phyloP scores from a whole-genome alignment of 1,140 invertebrate species.

The Lanistes nyassanus region DNA sequence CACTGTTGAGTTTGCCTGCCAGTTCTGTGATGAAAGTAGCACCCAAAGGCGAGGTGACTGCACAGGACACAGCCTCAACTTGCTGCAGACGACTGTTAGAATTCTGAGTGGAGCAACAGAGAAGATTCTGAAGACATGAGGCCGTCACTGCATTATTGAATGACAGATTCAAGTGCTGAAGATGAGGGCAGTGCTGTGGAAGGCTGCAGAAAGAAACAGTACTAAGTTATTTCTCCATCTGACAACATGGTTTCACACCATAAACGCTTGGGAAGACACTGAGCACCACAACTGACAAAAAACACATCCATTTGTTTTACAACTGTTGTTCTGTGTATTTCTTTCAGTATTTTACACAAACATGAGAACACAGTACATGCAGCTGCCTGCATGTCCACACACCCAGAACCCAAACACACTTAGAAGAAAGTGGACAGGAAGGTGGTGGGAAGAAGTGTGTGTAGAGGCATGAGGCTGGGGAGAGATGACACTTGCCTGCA shows the following conservation, averaged over 20 bases:
- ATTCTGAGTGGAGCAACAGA: conserved; percentile 18
- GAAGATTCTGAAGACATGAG: conserved; percentile 27
- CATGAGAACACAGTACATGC: too few species aligned
- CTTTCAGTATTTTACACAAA: too few species aligned
- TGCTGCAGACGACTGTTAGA: conserved; percentile 33
- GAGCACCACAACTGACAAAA: background rate
- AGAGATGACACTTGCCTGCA: conserved; percentile 26
- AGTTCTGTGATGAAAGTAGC: conserved; percentile 40
- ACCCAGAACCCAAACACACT: background rate
- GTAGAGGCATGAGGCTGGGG: too few species aligned
- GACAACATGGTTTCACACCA: too few species aligned
- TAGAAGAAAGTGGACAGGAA: background rate
- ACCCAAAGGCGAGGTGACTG: conserved; percentile 38
- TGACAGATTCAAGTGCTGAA: conserved; percentile 32
- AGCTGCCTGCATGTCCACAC: too few species aligned
- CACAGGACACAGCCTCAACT: conserved; percentile 30
- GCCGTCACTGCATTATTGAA: conserved; percentile 40
- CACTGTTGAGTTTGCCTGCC: conserved; percentile 32
- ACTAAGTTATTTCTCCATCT: too few species aligned
- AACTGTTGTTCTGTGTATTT: too few species aligned
- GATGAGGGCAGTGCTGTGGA: conserved; percentile 20
- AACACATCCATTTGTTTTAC: background rate
- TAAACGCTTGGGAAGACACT: background rate
- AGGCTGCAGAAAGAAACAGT: conserved; percentile 31
- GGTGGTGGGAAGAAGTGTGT: too few species aligned